Evolutionary conservation across 2,113 vertebrate species (phyloP).

Genomic region (Pterocles gutturalis): DNA sequence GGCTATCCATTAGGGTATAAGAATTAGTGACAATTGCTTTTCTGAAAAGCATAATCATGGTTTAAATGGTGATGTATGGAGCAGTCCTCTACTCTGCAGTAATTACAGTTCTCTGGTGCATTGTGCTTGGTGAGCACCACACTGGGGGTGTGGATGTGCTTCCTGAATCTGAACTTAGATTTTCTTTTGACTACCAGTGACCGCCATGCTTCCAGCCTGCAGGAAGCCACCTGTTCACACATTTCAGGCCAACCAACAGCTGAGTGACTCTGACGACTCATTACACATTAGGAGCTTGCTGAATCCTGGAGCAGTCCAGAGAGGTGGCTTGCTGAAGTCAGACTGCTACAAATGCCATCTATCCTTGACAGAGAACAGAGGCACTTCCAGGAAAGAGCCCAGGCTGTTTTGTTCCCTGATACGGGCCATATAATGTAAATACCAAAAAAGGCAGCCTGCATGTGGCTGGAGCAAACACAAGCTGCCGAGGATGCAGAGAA

Average conservation of each 20-base stretch:
- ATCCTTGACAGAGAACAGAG: neutral
- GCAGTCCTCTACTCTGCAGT: neutral
- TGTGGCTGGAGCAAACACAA: neutral
- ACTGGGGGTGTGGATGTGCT: neutral
- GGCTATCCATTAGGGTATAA: neutral
- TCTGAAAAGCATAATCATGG: neutral
- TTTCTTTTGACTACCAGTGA: neutral
- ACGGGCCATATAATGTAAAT: neutral
- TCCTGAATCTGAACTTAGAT: neutral
- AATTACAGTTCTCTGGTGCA: neutral
- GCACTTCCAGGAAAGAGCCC: neutral
- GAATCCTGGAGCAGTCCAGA: neutral
- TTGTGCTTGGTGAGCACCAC: neutral
- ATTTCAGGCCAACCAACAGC: neutral
- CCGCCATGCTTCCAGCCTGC: neutral
- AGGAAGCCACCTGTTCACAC: neutral
- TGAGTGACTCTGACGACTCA: neutral
- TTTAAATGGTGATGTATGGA: neutral
- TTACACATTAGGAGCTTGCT: neutral
- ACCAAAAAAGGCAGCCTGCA: neutral
- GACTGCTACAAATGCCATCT: neutral
- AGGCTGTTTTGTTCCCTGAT: neutral
- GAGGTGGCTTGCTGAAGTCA: neutral
- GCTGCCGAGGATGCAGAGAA: neutral
- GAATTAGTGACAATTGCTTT: neutral